Conservation (phyloP, 1,140 invertebrate species). For the Diorhabda carinulata region DNA sequence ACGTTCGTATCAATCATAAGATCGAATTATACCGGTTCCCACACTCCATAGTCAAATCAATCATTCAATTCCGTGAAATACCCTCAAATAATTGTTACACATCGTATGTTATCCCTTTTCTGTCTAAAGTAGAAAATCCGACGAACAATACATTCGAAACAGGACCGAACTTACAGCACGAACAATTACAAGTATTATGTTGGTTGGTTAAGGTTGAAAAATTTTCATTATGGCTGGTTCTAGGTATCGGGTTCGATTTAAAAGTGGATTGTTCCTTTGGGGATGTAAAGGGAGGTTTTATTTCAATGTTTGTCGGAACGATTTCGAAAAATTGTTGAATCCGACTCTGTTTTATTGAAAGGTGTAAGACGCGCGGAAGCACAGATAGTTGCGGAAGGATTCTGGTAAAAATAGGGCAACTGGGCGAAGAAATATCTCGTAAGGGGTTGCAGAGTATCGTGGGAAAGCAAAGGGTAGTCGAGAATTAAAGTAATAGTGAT, state of each 20-base stretch:
- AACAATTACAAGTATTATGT: too few relatives aligned
- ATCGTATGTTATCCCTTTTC: conserved; percentile 16
- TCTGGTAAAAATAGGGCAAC: conserved; percentile 25
- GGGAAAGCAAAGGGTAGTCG: conserved; percentile 23
- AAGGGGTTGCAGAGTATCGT: conserved; percentile 17
- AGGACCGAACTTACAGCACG: neutral
- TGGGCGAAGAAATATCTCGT: conserved; percentile 11
- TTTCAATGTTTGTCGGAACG: too few relatives aligned
- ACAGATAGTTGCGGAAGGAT: conserved; percentile 30
- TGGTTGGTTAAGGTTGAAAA: too few relatives aligned
- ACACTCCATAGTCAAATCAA: conserved; percentile 15
- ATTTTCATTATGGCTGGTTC: too few relatives aligned
- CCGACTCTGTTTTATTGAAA: conserved; percentile 7
- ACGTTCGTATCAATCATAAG: conserved; percentile 1
- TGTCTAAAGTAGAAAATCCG: conserved; percentile 7
- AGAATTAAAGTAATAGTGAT: conserved; percentile 18
- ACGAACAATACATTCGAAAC: neutral
- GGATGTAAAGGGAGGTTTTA: too few relatives aligned
- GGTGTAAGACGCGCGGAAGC: conserved; percentile 26
- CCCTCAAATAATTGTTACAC: conserved; percentile 15
- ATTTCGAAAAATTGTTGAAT: too few relatives aligned
- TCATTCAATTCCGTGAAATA: conserved; percentile 15
- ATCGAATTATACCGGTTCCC: conserved; percentile 1
- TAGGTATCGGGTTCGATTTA: too few relatives aligned
- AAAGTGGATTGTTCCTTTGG: too few relatives aligned